phyloP scores from a whole-genome alignment of 2,888 invertebrate species.

The Stenolophus ochropezus region DNA sequence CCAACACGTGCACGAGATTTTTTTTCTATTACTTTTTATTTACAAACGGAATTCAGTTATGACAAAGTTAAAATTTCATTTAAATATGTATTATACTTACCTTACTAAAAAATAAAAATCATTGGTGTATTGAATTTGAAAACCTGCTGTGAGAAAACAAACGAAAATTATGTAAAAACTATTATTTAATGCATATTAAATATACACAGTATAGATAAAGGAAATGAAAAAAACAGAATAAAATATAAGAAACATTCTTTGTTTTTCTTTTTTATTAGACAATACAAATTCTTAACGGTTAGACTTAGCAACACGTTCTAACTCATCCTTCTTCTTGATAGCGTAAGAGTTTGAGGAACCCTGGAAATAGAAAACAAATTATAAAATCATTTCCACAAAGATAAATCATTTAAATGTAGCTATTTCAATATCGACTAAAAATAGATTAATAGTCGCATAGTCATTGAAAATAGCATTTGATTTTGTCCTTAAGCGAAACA shows the following conservation, averaged over 20 bases:
- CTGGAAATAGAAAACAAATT: conserved; percentile 71
- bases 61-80: no score
- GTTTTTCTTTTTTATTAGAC: conserved; percentile 60
- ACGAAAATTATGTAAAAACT: neutral
- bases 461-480: conserved; percentile 60
- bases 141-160: no score
- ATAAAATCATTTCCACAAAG: neutral
- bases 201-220: neutral
- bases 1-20: neutral
- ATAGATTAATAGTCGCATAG: conserved; percentile 56
- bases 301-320: conserved; percentile 99
- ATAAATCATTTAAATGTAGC: conserved; percentile 43
- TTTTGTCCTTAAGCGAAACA: conserved; percentile 71
- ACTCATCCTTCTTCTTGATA: conserved; percentile 99
- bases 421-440: conserved; percentile 41
- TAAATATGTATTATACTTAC: neutral
- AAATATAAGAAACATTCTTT: conserved; percentile 46
- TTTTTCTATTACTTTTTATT: neutral
- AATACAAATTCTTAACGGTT: conserved; percentile 89
- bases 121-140: no score
- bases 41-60: no score
- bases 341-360: conserved; percentile 99
- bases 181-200: neutral
- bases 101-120: neutral
- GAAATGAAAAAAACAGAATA: conserved; percentile 40